Conservation (phyloP, 2,888 invertebrate genomes). For the Trachelus tabidus region DNA sequence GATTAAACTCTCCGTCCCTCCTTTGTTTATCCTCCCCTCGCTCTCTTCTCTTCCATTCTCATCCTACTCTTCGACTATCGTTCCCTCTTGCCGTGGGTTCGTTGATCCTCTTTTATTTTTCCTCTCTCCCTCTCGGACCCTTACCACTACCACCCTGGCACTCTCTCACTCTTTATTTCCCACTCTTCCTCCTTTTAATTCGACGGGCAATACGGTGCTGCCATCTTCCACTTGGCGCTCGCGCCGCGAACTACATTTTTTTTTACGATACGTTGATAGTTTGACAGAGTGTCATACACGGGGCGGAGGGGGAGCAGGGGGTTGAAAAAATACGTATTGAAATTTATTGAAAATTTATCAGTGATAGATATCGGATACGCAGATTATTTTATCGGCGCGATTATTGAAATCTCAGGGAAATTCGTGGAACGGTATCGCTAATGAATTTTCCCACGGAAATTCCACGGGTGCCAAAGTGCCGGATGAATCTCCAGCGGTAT, state of each 20-base stretch:
- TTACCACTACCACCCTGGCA: constrained; percentile 1
- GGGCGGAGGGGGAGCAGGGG: background rate
- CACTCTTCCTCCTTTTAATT: constrained; percentile 27
- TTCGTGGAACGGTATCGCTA: background rate
- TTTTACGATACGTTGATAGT: background rate
- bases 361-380: background rate
- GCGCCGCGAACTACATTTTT: constrained; percentile 36
- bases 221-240: constrained; percentile 48
- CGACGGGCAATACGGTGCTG: constrained; percentile 48
- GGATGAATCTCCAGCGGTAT: background rate
- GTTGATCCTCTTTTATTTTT: background rate
- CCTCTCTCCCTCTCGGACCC: constrained; percentile 11
- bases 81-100: constrained; percentile 17
- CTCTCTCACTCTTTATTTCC: constrained; percentile 35
- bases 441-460: background rate
- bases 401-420: background rate
- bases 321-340: background rate
- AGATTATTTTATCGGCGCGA: background rate
- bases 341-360: background rate
- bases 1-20: constrained; percentile 19
- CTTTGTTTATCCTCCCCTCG: constrained; percentile 24
- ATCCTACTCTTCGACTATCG: constrained; percentile 20
- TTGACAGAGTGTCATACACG: background rate
- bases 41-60: constrained; percentile 5
- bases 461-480: background rate